Evolutionary conservation across 2,113 vertebrate genomes (phyloP).

Genomic region (Gnathonemus longibarbis): DNA sequence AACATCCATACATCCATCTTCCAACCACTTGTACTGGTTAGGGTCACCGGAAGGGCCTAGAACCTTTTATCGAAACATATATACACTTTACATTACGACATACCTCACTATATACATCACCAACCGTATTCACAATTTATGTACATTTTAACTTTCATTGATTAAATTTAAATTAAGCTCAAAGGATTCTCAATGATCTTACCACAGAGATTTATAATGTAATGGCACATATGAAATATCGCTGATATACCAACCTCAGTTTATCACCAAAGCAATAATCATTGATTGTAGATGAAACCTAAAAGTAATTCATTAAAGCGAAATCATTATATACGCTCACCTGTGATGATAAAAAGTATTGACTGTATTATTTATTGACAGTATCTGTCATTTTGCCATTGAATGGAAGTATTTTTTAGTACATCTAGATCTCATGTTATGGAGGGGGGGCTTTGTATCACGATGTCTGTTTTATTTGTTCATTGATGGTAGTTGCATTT

Average conservation of each 20-base stretch:
- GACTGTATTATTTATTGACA: background rate
- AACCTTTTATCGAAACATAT: background rate
- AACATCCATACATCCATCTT: background rate
- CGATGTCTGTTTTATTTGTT: constrained; percentile 2
- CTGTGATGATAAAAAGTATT: background rate
- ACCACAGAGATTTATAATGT: constrained; percentile 21
- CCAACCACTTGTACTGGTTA: background rate
- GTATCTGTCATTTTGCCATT: background rate
- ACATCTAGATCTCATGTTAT: background rate
- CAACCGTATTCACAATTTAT: background rate
- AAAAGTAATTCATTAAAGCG: background rate
- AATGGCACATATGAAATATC: constrained; percentile 25
- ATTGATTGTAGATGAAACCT: constrained; percentile 22
- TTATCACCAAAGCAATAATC: constrained; percentile 19
- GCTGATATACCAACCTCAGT: background rate
- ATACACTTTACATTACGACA: background rate
- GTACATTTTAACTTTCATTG: background rate
- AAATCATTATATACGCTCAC: background rate
- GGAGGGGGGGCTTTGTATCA: background rate
- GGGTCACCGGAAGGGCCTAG: background rate
- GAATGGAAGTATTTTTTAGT: background rate
- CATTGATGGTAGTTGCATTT: background rate
- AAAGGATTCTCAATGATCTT: constrained; percentile 25
- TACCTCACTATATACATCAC: background rate
- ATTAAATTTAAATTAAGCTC: constrained; percentile 26